Conservation (phyloP, 2,113 vertebrate genomes). For the Catharus minimus region DNA sequence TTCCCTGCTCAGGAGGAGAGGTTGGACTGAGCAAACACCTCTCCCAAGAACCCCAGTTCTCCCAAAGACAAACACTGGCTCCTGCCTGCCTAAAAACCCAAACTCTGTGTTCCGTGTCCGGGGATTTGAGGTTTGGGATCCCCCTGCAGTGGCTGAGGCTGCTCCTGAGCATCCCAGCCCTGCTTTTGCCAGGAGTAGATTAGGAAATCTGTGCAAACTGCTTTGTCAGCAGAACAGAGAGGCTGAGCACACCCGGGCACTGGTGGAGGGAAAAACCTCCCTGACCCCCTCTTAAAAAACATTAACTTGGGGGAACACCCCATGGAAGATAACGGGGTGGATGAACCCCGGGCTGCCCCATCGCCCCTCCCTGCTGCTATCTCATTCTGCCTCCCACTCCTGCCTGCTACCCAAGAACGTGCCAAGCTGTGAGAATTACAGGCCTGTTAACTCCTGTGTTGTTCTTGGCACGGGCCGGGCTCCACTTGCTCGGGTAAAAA, state of each 20-base stretch:
- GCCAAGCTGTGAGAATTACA: constrained; percentile 64
- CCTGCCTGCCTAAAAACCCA: not conserved
- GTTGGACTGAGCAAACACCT: not conserved
- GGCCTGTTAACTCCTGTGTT: constrained; percentile 63
- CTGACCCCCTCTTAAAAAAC: not conserved
- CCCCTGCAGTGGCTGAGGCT: not conserved
- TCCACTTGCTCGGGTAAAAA: constrained; percentile 58
- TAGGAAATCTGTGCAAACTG: not conserved
- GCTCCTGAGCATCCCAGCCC: not conserved
- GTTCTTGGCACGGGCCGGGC: constrained; percentile 19
- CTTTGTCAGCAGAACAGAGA: not conserved
- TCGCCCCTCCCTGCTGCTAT: not conserved
- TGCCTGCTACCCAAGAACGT: constrained; percentile 43
- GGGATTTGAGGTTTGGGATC: not conserved
- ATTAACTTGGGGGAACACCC: not conserved
- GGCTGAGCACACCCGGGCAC: not conserved
- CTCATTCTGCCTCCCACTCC: not conserved
- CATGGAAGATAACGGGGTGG: not conserved
- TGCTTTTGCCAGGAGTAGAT: not conserved
- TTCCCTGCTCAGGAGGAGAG: not conserved
- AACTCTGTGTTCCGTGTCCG: fast-evolving
- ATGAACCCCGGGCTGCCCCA: not conserved
- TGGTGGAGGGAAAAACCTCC: not conserved
- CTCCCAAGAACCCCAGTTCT: not conserved
- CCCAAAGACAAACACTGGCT: not conserved